Conservation (phyloP, 23 tunicate genomes). For the Phallusia fumigata region DNA sequence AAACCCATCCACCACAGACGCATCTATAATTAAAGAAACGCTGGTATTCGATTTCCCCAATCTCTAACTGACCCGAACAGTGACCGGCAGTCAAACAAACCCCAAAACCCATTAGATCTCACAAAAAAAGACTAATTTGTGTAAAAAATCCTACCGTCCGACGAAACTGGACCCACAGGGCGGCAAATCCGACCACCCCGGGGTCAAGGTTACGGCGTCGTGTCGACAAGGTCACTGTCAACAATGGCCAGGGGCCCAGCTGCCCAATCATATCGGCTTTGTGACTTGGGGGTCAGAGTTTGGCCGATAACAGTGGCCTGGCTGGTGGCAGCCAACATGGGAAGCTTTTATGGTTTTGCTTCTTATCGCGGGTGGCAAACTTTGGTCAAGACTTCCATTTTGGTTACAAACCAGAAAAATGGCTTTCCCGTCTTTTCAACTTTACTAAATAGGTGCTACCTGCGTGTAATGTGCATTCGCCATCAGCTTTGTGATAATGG, state of each 20-base stretch:
- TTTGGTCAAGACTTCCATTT: no score
- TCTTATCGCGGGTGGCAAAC: neutral
- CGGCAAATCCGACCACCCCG: conserved; percentile 1
- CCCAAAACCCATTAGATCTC: neutral
- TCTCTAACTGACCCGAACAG: neutral
- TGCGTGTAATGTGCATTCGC: no score
- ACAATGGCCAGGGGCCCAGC: conserved; percentile 1
- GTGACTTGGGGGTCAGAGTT: neutral
- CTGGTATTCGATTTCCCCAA: neutral
- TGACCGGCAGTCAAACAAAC: neutral
- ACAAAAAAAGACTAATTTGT: neutral
- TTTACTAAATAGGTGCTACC: no score
- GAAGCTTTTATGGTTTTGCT: neutral
- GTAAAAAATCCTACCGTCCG: neutral
- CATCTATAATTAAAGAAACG: neutral
- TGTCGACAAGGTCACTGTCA: neutral
- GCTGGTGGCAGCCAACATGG: neutral
- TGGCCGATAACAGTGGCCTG: neutral
- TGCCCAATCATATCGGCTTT: conserved; percentile 13
- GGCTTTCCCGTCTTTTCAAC: no score
- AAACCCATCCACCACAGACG: no score
- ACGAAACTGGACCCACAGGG: neutral
- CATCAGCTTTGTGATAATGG: no score
- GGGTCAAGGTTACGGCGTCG: neutral
- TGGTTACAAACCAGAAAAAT: no score